Base-by-base conservation (phyloP, 1,140 invertebrate genomes). In the Aporrectodea caliginosa region DNA sequence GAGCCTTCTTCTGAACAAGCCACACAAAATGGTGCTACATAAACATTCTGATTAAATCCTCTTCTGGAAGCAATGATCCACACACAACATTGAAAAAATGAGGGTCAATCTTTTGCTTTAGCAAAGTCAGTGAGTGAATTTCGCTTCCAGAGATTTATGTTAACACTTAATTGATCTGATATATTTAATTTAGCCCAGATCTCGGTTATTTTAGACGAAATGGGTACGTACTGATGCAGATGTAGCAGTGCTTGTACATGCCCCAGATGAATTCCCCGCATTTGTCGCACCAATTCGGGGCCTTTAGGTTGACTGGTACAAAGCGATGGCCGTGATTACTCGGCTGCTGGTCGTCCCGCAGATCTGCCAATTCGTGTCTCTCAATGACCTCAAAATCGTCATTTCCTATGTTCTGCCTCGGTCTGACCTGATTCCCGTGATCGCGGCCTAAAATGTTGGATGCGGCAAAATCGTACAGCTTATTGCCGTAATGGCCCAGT, bases 241-340 rank as follows among this genome's bases (percentile, higher is more conserved):
- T 83, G 27, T 87, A 82, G 80, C 88, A 88, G 80, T 89, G 86
- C 80, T 87, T 88, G 83, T 84, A 86, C 16, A 89, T 82, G 34
- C 89, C 88, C 89, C 89, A 90, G 70, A 90, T 90, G 75, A 90
- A 90, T 83, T 90, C 90, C 0, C 88, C 89, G 83, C 90, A 90
- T 74, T 88, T 86, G 81, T 90, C 90, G 84, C 90, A 90, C 89
- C 89, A 90, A 0, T 89, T 90, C 1, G 89, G 88, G 79, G 89
- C 86, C 32, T 84, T 84, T 77, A 89, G 79, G 77, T 86, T 84
- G 31, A 82, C 80, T 14, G 82, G 81, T 30, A 82, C 75, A 75
- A 86, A 87, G 68, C 85, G 80, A 72, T 87, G 86, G 30, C 86
- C 86, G 72, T 83, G 82, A 12, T 83, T 84, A 6, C 81, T 75